Evolutionary conservation across 2,113 vertebrate genomes (phyloP).

Genomic region (Rousettus leschenaultii): DNA sequence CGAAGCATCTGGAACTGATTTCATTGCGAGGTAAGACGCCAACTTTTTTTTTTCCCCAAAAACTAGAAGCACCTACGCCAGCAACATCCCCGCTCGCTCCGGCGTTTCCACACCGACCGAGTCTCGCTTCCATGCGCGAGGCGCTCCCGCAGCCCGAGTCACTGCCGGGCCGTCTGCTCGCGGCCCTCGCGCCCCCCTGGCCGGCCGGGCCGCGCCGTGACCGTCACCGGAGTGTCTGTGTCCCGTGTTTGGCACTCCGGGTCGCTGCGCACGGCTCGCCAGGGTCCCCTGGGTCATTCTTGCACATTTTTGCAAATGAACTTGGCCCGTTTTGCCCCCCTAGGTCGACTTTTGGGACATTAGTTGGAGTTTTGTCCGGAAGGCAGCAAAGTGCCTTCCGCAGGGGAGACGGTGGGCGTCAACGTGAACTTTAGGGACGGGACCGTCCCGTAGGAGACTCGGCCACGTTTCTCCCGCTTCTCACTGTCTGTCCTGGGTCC

Average conservation of each 20-base stretch:
- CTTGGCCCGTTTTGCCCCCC: not conserved
- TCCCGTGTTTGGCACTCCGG: accelerated
- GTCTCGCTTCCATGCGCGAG: not conserved
- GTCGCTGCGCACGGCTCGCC: not conserved
- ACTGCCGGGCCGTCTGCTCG: accelerated
- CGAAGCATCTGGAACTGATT: conserved; percentile 32
- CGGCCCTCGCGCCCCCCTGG: accelerated
- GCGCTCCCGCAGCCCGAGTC: not conserved
- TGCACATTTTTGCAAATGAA: not conserved
- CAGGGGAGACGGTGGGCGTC: not conserved
- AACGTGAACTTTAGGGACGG: too few species aligned
- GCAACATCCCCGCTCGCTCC: not conserved
- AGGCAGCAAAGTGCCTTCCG: not conserved
- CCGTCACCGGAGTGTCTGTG: accelerated
- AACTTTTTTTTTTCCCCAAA: not conserved
- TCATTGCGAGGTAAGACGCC: not conserved
- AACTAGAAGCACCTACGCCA: not conserved
- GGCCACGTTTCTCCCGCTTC: too few species aligned
- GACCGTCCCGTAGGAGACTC: too few species aligned
- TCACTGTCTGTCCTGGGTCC: too few species aligned
- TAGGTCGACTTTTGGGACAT: not conserved
- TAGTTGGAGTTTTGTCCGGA: not conserved
- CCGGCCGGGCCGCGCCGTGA: accelerated
- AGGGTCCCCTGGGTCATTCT: not conserved
- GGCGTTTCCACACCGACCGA: not conserved